Evolutionary conservation across 2,797 vertebrate species (phyloP).

Genomic region (Catamblyrhynchus diadema): DNA sequence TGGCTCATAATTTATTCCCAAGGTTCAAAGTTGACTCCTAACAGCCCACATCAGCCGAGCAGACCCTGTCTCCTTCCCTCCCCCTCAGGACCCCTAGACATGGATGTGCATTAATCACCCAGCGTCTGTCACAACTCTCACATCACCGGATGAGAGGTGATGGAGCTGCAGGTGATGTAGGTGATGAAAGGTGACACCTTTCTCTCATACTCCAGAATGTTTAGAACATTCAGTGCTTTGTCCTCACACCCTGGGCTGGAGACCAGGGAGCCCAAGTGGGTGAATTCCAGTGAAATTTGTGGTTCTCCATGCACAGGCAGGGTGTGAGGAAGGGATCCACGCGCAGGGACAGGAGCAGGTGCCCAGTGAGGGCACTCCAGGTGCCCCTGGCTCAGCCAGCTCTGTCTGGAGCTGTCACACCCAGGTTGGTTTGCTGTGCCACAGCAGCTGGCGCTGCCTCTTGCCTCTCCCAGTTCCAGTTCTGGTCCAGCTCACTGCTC

Average conservation of each 20-base stretch:
- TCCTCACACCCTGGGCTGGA: not conserved
- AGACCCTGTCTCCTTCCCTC: not conserved
- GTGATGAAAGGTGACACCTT: not conserved
- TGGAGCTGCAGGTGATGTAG: not conserved
- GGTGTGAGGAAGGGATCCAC: fast-evolving
- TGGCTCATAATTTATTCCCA: not conserved
- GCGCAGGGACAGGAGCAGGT: not conserved
- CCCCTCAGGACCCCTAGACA: not conserved
- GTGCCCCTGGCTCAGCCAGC: not conserved
- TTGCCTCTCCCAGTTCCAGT: too few species aligned
- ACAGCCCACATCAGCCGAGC: not conserved
- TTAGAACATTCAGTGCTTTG: not conserved
- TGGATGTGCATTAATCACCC: not conserved
- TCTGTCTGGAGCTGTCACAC: not conserved
- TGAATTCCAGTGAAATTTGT: not conserved
- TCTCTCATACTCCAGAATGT: fast-evolving
- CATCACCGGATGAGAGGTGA: not conserved
- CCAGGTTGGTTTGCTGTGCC: not conserved
- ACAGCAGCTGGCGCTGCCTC: not conserved
- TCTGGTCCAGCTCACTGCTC: not conserved
- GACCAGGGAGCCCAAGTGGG: not conserved
- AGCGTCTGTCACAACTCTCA: not conserved
- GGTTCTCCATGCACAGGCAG: fast-evolving
- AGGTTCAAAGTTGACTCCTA: not conserved
- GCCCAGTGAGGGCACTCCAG: not conserved